Evolutionary conservation across 2,113 vertebrate genomes (phyloP).

Genomic region (Misgurnus mizolepis): DNA sequence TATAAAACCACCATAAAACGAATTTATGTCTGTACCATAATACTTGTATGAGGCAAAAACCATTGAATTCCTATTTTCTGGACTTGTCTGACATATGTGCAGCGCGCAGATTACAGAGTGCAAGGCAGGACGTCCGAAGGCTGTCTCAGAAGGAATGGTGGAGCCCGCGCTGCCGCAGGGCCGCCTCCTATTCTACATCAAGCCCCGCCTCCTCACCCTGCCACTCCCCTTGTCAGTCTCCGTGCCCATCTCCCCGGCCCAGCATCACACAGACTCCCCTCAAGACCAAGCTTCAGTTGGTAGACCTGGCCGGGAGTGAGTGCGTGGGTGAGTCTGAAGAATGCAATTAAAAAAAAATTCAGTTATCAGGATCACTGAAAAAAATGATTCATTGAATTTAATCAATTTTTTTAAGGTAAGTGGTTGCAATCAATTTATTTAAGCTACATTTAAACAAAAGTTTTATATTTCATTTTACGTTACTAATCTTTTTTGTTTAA

Average conservation of each 20-base stretch:
- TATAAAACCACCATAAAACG: neutral
- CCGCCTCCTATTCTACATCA: conserved; percentile 30
- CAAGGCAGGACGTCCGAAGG: conserved; percentile 58
- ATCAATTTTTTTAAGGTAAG: no score
- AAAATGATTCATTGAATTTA: no score
- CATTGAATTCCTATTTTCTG: neutral
- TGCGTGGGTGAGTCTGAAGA: conserved; percentile 70
- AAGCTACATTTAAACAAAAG: no score
- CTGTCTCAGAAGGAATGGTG: conserved; percentile 65
- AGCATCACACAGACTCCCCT: conserved; percentile 60
- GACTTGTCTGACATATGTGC: conserved; percentile 10
- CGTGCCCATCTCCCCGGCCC: conserved; percentile 63
- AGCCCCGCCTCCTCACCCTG: conserved; percentile 57
- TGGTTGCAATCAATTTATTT: no score
- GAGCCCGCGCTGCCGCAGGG: conserved; percentile 70
- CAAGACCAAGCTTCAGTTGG: conserved; percentile 79
- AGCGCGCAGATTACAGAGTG: conserved; percentile 66
- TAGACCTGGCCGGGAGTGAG: conserved; percentile 86
- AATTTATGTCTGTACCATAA: neutral
- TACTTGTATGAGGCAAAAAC: neutral
- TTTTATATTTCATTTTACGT: no score
- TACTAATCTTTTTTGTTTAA: no score
- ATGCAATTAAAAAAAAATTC: neutral
- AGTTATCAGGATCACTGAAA: no score
- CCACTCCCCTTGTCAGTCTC: conserved; percentile 51